Percentiles rank a stretch among this genome's conserved stretches.
These are phyloP conservation scores for Drosophila merina DNA, from an alignment of 2,888 invertebrate genomes.

Conservation along the genomic window DNA sequence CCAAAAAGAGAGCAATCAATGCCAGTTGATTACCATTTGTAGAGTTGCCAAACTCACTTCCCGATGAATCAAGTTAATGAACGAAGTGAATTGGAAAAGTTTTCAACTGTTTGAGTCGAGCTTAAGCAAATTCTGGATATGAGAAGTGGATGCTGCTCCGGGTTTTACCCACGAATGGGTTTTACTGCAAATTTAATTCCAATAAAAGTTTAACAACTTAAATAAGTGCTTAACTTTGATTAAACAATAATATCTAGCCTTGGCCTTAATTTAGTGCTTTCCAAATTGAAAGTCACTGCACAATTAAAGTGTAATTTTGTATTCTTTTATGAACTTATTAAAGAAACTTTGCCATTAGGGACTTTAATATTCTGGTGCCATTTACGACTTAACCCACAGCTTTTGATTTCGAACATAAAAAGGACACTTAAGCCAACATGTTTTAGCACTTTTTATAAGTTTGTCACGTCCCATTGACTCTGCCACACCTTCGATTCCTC, in stretches of 20 bases:
- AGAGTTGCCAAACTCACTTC: constrained; percentile 34
- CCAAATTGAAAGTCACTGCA: not conserved
- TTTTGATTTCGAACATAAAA: constrained; percentile 13
- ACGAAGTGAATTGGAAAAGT: constrained; percentile 45
- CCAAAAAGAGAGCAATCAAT: constrained; percentile 37
- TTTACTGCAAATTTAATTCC: constrained; percentile 5
- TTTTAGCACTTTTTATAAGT: constrained; percentile 37
- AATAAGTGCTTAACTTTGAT: not conserved
- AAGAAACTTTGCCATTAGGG: not conserved
- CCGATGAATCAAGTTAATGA: constrained; percentile 45
- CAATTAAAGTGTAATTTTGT: not conserved
- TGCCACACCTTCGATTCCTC: constrained; percentile 3
- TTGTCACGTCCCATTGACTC: constrained; percentile 33
- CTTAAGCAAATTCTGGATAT: constrained; percentile 18
- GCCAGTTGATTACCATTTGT: constrained; percentile 36
- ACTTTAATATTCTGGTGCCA: not conserved
- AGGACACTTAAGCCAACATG: constrained; percentile 22
- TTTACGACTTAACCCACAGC: constrained; percentile 8
- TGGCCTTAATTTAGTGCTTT: not conserved
- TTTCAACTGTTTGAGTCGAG: constrained; percentile 24
- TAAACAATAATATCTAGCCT: not conserved
- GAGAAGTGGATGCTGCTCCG: not conserved
- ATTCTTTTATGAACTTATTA: not conserved
- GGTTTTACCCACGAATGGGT: constrained; percentile 1
- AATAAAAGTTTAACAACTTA: not conserved